phyloP scores from a whole-genome alignment of 1,140 invertebrate species.

The Drosophila asahinai region DNA sequence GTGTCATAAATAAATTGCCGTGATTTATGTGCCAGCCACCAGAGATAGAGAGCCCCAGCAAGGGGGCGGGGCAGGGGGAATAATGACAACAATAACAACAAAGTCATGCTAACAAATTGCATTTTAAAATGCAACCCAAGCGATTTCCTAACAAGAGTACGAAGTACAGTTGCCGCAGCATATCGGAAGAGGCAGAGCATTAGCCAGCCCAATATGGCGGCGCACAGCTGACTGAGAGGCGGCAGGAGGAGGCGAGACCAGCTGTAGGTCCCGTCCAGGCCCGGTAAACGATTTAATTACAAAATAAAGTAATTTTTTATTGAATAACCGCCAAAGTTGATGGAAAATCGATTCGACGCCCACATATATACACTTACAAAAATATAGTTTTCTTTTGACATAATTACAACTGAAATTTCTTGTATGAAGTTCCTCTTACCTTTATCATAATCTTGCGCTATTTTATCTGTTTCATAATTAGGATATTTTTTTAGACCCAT shows the following conservation, averaged over 20 bases:
- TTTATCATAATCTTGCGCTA: no score
- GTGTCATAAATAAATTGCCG: slow-evolving; percentile 83
- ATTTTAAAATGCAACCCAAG: slow-evolving; percentile 75
- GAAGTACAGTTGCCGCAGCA: slow-evolving; percentile 41
- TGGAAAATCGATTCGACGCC: slow-evolving; percentile 60
- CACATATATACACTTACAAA: slow-evolving; percentile 14
- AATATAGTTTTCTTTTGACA: no score
- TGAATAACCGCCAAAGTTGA: slow-evolving; percentile 83
- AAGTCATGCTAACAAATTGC: slow-evolving; percentile 67
- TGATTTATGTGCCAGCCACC: slow-evolving; percentile 72
- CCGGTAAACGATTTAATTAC: slow-evolving; percentile 80
- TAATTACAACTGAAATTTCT: no score
- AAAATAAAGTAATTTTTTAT: slow-evolving; percentile 85
- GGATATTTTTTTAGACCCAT: no score
- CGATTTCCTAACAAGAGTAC: slow-evolving; percentile 68
- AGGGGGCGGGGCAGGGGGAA: background rate
- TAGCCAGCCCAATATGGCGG: slow-evolving; percentile 40
- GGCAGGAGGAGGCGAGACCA: background rate
- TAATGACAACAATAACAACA: slow-evolving; percentile 44
- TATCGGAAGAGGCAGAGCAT: slow-evolving; percentile 4
- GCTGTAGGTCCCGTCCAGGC: slow-evolving; percentile 25
- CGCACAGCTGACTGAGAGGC: slow-evolving; percentile 24
- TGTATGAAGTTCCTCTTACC: no score
- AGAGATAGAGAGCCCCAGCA: slow-evolving; percentile 22
- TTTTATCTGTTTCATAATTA: no score